Conservation (phyloP, 1,140 invertebrate genomes). For the Drosophila hydei region DNA sequence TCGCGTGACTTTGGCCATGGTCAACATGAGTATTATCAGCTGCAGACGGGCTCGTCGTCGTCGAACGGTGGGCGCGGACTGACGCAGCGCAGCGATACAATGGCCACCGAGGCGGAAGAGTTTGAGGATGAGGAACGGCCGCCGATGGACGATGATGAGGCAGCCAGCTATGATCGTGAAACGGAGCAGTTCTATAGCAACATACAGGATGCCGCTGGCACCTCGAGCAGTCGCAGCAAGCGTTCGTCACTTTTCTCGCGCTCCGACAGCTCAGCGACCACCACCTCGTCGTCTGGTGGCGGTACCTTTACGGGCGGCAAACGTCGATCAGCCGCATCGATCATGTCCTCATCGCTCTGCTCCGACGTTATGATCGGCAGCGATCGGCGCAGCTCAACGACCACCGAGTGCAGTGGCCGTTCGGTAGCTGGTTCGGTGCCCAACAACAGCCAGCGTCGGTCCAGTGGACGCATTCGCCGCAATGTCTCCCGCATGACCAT, state of each 20-base stretch:
- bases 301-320: slow-evolving; percentile 72
- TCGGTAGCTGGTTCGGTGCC: slow-evolving; percentile 38
- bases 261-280: slow-evolving; percentile 82
- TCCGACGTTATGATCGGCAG: slow-evolving; percentile 71
- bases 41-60: slow-evolving; percentile 55
- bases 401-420: slow-evolving; percentile 73
- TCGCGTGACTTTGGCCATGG: slow-evolving; percentile 57
- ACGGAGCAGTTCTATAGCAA: slow-evolving; percentile 82
- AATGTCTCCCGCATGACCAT: slow-evolving; percentile 82
- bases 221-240: slow-evolving; percentile 63
- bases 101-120: slow-evolving; percentile 68
- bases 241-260: slow-evolving; percentile 81
- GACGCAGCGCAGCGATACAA: slow-evolving; percentile 67
- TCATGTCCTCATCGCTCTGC: slow-evolving; percentile 79
- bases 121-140: slow-evolving; percentile 68
- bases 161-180: slow-evolving; percentile 72
- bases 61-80: slow-evolving; percentile 50
- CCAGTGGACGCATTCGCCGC: slow-evolving; percentile 74
- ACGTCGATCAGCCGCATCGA: slow-evolving; percentile 75
- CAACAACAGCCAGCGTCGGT: slow-evolving; percentile 57
- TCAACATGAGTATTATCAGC: slow-evolving; percentile 57
- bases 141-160: slow-evolving; percentile 69
- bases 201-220: slow-evolving; percentile 75
- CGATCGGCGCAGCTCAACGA: slow-evolving; percentile 80
- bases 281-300: slow-evolving; percentile 78